Conservation (phyloP, 37 sponge, comb jelly and placozoan genomes). For the Cliona cf. orientalis region DNA sequence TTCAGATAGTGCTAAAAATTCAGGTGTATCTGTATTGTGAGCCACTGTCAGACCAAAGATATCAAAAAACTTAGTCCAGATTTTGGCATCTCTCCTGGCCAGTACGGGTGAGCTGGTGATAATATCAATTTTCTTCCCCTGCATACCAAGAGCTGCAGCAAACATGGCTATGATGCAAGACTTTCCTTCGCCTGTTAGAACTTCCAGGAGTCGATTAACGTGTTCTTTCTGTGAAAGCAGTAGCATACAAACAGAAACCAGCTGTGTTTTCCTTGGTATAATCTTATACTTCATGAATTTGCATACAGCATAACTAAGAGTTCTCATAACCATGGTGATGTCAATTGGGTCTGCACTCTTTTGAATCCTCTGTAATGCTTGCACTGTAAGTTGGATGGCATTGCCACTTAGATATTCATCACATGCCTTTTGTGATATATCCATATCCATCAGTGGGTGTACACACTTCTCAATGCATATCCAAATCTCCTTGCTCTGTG, state of each 20-base stretch:
- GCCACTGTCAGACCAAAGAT: background rate
- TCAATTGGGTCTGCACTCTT: too few relatives aligned
- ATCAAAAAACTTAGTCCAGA: slow-evolving; percentile 10
- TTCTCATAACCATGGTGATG: background rate
- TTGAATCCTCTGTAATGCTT: too few relatives aligned
- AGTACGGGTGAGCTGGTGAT: slow-evolving; percentile 35
- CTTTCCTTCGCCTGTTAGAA: slow-evolving; percentile 48
- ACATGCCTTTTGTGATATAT: too few relatives aligned
- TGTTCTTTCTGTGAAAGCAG: slow-evolving; percentile 7
- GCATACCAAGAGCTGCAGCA: slow-evolving; percentile 28
- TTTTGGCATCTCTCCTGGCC: slow-evolving; percentile 12
- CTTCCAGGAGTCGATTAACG: slow-evolving; percentile 34
- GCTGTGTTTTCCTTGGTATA: slow-evolving; percentile 16
- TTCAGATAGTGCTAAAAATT: background rate
- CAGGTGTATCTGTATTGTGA: slow-evolving; percentile 20
- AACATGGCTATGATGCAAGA: slow-evolving; percentile 53
- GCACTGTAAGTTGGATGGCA: too few relatives aligned
- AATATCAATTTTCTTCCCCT: slow-evolving; percentile 32
- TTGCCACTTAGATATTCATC: too few relatives aligned
- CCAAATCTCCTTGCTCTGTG: too few relatives aligned
- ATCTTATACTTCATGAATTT: background rate
- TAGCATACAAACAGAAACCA: slow-evolving; percentile 8
- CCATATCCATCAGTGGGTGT: too few relatives aligned
- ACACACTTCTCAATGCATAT: too few relatives aligned
- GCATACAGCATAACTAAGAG: background rate